Base-by-base conservation (phyloP, 2,797 vertebrate species). In the Acropternis orthonyx region DNA sequence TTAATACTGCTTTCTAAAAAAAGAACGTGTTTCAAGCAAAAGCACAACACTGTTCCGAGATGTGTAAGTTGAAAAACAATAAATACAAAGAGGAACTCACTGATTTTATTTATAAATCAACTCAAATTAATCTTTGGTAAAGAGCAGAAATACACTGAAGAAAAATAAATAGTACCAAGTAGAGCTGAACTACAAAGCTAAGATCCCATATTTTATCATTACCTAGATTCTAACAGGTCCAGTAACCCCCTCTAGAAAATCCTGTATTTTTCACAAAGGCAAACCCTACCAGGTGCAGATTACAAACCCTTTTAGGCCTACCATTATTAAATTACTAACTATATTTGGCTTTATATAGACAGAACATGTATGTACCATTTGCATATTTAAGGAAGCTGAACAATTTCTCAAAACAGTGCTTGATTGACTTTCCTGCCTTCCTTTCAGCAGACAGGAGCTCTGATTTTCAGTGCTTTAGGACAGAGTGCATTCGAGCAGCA, bases 391-490 rank as follows among this genome's bases (percentile, higher is more conserved):
- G 81, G 81, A 94, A 95, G 75, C 71, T 28, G n/a, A 91, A 69
- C 18, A 24, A 10, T 87, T 85, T 73, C 65, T 83, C 56, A 18
- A 43, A 94, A 92, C 78, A 91, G 85, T 48, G 48, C 78, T 63
- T 92, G 68, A 94, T 89, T 69, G 84, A 91, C 74, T 95, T 95
- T 85, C 63, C 93, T 94, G 93, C 76, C 61, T 79, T 90, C 63
- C 74, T 63, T 88, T 66, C 44, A 85, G 77, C 63, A 63, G 48
- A 69, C 52, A 39, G 2, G 16, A 91, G 63, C 59, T 59, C 63
- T 87, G 55, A 36, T 65, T 95, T 86, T 56, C 68, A 80, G 43
- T 30, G 72, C 61, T 91, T 68, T 61, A 68, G 49, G 65, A 68
- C 49, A 73, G 49, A 93, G 34, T 26, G 54, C 74, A 74, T 49